phyloP scores from a whole-genome alignment of 2,888 invertebrate genomes.

The Drosophila prostipennis region DNA sequence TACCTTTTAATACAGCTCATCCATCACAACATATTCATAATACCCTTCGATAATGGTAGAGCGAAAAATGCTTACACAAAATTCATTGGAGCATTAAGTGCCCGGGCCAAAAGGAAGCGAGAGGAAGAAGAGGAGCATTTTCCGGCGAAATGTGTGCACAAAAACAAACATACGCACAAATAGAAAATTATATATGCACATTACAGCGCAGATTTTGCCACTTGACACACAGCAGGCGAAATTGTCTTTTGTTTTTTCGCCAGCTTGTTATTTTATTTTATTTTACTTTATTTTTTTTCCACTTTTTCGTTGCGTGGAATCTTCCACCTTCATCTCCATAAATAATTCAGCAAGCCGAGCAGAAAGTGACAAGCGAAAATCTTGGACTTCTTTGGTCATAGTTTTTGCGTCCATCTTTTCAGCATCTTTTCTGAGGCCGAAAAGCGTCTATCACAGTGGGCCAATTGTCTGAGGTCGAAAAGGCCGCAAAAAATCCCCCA shows the following conservation, averaged over 20 bases:
- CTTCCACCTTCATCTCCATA: slow-evolving; percentile 50
- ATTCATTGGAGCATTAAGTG: slow-evolving; percentile 68
- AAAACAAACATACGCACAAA: slow-evolving; percentile 24
- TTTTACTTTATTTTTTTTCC: neutral
- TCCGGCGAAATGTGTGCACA: slow-evolving; percentile 32
- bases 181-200: slow-evolving; percentile 77
- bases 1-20: slow-evolving; percentile 1
- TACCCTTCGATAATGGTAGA: slow-evolving; percentile 24
- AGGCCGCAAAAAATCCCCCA: slow-evolving; percentile 44
- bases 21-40: slow-evolving; percentile 27
- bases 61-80: slow-evolving; percentile 56
- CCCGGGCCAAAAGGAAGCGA: slow-evolving; percentile 21
- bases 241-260: slow-evolving; percentile 7
- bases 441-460: slow-evolving; percentile 15
- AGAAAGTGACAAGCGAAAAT: slow-evolving; percentile 61
- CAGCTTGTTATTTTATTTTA: slow-evolving; percentile 4
- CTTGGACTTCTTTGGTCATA: slow-evolving; percentile 40
- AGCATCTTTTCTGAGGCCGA: slow-evolving; percentile 11
- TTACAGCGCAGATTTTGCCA: slow-evolving; percentile 77
- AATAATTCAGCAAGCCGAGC: slow-evolving; percentile 59
- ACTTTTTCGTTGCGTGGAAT: slow-evolving; percentile 7
- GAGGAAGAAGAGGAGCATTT: slow-evolving; percentile 10
- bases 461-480: slow-evolving; percentile 12
- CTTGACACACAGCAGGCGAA: slow-evolving; percentile 63
- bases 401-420: slow-evolving; percentile 42